Evolutionary conservation across 2,888 invertebrate species (phyloP), one percentile per base, ranked within the genome.

Genomic region (Euspilapteryx auroguttella): DNA sequence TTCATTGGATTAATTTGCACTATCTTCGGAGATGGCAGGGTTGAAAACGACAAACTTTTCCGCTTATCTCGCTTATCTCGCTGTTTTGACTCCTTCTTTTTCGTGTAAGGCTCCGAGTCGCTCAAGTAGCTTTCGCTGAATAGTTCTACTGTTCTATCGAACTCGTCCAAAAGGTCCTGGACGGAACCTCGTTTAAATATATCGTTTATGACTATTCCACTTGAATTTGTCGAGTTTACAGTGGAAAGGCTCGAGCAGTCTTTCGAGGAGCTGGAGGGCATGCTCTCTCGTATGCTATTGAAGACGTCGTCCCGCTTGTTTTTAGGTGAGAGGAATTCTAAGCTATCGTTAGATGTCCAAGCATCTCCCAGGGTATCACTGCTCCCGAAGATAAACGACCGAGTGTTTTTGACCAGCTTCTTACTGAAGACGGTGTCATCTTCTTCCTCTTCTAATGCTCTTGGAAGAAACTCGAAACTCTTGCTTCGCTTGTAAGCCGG

Each of bases 381-480:
- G 30, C 64, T 69, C 1, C 61, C 66, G 28, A 51, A 65, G 2
- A 53, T 42, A 30, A 52, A 63, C 0, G 69, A 71, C 11, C 49
- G 42, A 27, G 52, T 55, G 13, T 55, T 62, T 17, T 46, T 47
- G 2, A 46, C 34, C 4, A 49, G 14, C 7, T 35, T 39, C 10
- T 40, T 36, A 12, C 35, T 38, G 3, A 31, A 35, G 9, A 40
- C 46, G n/a, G 34, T 27, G 3, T 40, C 26, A 6, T 43, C 42
- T 1, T 48, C 47, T 3, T 57, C 53, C 30, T 66, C 64, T 27
- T 55, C 52, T 22, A 55, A 39, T 0, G 69, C 63, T 48, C 52
- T 50, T 0, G 75, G 75, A 1, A 75, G 42, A 30, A 71, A 75
- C 36, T 75, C 75, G 26, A 73, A 76, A 39, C 75, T 76, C 32